A percentile compares a stretch with the other conserved stretches of the same genome.
These are phyloP conservation scores for Formica exsecta DNA, from an alignment of 1,140 invertebrate genomes.

Conservation along the genomic window DNA sequence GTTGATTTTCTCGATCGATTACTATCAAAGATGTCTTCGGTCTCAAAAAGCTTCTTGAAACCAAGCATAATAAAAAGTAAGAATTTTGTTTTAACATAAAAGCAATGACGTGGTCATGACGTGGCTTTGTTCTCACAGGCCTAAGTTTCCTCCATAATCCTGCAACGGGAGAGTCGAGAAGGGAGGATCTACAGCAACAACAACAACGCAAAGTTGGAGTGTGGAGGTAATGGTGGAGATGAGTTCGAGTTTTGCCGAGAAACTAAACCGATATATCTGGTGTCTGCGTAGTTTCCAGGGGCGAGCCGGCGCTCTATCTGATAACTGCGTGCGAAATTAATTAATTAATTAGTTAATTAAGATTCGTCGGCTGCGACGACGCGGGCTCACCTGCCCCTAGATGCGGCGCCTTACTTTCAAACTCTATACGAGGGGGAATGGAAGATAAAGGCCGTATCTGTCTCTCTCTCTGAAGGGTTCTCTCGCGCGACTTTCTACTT, in stretches of 20 bases:
- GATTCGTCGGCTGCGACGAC: constrained; percentile 68
- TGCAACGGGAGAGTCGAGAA: constrained; percentile 6
- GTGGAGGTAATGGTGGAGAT: constrained; percentile 73
- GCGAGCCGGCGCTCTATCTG: constrained; percentile 73
- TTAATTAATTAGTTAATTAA: constrained; percentile 85
- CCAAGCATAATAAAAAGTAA: constrained; percentile 49
- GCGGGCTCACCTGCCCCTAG: constrained; percentile 18
- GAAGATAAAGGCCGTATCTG: constrained; percentile 38
- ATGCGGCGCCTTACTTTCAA: constrained; percentile 47
- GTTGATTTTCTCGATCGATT: constrained; percentile 33
- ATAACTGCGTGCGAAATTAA: constrained; percentile 83
- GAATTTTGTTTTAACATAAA: constrained; percentile 56
- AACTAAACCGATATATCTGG: constrained; percentile 82
- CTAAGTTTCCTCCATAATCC: constrained; percentile 65
- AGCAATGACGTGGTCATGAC: constrained; percentile 59
- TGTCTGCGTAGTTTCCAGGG: constrained; percentile 76
- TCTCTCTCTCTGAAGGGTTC: neutral
- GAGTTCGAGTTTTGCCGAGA: constrained; percentile 77
- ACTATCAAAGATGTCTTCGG: neutral
- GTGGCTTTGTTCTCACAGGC: constrained; percentile 36
- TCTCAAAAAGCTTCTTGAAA: constrained; percentile 3
- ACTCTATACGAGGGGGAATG: constrained; percentile 5
- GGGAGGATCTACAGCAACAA: constrained; percentile 35
- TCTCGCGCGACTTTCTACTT: constrained; percentile 44
- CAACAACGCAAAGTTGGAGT: constrained; percentile 71